phyloP scores from a whole-genome alignment of 1,140 invertebrate genomes.

The Drepana arcuata region DNA sequence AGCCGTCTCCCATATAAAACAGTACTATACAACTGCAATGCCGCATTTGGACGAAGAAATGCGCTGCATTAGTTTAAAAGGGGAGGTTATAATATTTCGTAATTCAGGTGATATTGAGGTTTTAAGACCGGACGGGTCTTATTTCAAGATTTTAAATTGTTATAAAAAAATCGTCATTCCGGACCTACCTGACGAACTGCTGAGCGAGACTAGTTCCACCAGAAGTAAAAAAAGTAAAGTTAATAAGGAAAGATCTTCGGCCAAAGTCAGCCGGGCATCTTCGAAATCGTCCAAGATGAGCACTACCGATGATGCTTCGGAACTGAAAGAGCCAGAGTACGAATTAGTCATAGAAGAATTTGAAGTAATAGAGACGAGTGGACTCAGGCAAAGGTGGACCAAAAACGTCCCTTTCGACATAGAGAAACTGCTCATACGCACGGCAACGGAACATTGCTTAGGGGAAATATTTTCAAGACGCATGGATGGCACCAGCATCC shows the following conservation, averaged over 20 bases:
- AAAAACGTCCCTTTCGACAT: constrained; percentile 27
- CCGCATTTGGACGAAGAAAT: constrained; percentile 36
- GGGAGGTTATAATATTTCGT: constrained; percentile 59
- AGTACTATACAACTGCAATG: constrained; percentile 42
- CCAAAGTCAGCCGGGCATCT: no score
- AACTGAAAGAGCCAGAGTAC: constrained; percentile 18
- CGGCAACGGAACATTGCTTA: constrained; percentile 65
- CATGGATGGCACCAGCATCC: constrained; percentile 69
- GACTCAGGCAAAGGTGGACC: constrained; percentile 40
- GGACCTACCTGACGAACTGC: constrained; percentile 15
- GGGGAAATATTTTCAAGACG: constrained; percentile 70
- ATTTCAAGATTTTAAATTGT: constrained; percentile 43
- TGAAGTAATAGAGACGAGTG: constrained; percentile 40
- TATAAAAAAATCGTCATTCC: constrained; percentile 23
- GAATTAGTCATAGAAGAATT: constrained; percentile 51
- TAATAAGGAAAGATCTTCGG: no score
- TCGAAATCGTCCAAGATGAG: constrained; percentile 35
- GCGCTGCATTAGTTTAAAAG: constrained; percentile 54
- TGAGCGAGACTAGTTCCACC: constrained; percentile 26
- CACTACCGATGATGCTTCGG: constrained; percentile 15
- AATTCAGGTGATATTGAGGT: constrained; percentile 37
- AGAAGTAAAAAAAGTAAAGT: constrained; percentile 44
- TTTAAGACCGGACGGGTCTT: constrained; percentile 38
- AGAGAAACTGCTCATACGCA: constrained; percentile 66
- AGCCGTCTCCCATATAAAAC: constrained; percentile 65